Evolutionary conservation across 1,140 invertebrate species (phyloP), one percentile per base, ranked within the genome.

Genomic region (Drosophila ogumai): DNA sequence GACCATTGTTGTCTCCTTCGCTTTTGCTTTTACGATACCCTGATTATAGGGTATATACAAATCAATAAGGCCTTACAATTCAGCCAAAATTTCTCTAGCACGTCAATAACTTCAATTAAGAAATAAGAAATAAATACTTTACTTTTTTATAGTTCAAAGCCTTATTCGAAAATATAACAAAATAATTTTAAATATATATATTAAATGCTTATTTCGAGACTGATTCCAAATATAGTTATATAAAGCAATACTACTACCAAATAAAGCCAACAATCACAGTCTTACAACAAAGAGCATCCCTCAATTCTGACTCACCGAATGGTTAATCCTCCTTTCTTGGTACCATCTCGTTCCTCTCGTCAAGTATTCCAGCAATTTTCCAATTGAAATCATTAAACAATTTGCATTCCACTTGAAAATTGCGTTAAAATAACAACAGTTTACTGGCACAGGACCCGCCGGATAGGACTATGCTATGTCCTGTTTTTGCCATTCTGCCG

Each of bases 311-410:
- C 10, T 59, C 10, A 22, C 12, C 31, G 22, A 28, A 8, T n/a
- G 36, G 52, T 41, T 71, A 71, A 71, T 58, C 41, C 17, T 57
- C 61, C 55, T 79, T 82, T 81, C 82, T 88, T 73, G 69, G 65
- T 72, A 57, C 46, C 74, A 61, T 46, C 79, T 67, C 66, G 65
- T 71, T 55, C 52, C 68, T 41, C 77, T 90, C 71, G 79, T 88
- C 82, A 81, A 91, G 82, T 84, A 91, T 91, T 81, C 82, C 80
- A 91, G 82, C 87, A 91, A 91, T 91, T 91, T 91, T 91, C 87
- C 87, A 91, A 91, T 91, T 91, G 88, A 91, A 91, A 91, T 91
- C 88, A 91, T 91, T 91, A 91, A 91, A 91, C 88, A 91, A 91
- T 91, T 91, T 91, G 87, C 87, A 91, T 91, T 87, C 87, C 87